phyloP scores from a whole-genome alignment of 2,888 invertebrate genomes.

The Ashinkailepas kermadecensis region DNA sequence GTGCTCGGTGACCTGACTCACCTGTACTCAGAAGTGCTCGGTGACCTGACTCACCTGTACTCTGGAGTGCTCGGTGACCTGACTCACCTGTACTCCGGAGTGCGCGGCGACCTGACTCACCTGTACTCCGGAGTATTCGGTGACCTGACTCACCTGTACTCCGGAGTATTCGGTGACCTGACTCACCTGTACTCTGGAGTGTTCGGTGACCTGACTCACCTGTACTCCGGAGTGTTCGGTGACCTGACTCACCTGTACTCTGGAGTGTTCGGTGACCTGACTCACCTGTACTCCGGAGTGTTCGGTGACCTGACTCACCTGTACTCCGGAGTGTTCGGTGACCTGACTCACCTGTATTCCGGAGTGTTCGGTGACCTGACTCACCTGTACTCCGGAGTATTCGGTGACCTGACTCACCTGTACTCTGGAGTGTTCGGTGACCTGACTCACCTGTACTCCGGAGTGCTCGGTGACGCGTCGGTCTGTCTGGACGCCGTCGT shows the following conservation, averaged over 20 bases:
- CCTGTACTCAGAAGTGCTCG: neutral
- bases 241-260: neutral
- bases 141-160: no score
- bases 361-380: neutral
- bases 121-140: neutral
- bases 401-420: no score
- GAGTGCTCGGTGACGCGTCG: slow-evolving; percentile 23
- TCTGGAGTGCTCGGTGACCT: neutral
- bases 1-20: no score
- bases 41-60: neutral
- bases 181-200: no score
- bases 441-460: slow-evolving; percentile 22
- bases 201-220: no score
- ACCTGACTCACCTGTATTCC: neutral
- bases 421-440: neutral
- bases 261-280: neutral
- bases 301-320: no score
- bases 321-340: no score
- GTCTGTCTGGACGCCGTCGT: slow-evolving; percentile 31
- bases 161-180: no score
- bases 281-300: no score
- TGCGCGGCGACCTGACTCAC: neutral
- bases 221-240: neutral
- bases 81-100: neutral
- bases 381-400: neutral